phyloP scores from a whole-genome alignment of 2,797 vertebrate species.

The Spea hammondii region DNA sequence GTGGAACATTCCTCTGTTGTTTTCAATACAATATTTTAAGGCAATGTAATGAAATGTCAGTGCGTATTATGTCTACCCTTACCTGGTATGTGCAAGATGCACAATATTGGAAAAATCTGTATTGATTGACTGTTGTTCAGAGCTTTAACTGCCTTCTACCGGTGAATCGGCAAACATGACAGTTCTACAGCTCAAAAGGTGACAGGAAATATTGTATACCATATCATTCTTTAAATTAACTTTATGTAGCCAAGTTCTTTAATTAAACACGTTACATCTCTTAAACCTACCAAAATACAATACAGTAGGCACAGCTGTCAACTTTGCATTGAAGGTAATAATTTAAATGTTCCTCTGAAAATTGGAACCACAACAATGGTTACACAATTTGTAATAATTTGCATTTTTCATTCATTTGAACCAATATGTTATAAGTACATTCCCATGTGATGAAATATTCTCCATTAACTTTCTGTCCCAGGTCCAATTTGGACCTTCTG shows the following conservation, averaged over 20 bases:
- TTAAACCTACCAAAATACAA: no score
- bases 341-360: no score
- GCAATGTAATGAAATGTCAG: conserved; percentile 48
- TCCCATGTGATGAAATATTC: no score
- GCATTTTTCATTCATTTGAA: no score
- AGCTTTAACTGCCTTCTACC: conserved; percentile 29
- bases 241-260: neutral
- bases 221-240: neutral
- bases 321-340: no score
- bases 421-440: no score
- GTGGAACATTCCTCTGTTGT: conserved; percentile 28
- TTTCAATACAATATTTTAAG: conserved; percentile 48
- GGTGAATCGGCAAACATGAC: conserved; percentile 38
- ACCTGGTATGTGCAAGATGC: conserved; percentile 41
- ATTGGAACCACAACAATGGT: no score
- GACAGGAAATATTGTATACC: conserved; percentile 19
- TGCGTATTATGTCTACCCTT: conserved; percentile 40
- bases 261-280: neutral
- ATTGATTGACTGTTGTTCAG: conserved; percentile 49
- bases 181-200: conserved; percentile 25
- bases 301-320: no score
- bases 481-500: no score
- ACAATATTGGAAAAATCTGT: conserved; percentile 44
- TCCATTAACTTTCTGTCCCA: no score
- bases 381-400: no score